Evolutionary conservation across 1,140 invertebrate species (phyloP), one percentile per base, ranked within the genome.

Genomic region (Wiebesia pumilae): DNA sequence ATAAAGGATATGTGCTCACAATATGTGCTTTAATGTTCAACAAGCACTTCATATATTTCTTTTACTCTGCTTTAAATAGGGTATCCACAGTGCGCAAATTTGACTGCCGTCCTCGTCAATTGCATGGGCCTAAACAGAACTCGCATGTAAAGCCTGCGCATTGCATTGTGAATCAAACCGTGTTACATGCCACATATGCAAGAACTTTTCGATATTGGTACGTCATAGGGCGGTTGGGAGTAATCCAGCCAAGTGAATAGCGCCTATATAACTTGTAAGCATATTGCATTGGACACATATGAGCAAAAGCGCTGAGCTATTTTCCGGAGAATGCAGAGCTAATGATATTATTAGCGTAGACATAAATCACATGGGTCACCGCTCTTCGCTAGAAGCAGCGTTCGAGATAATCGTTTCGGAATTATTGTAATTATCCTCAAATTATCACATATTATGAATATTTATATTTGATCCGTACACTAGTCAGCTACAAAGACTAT

Each of bases 161-260:
- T 6, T 54, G 79, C 62, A 40, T 43, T 33, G 54, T 81, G 80
- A 67, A 81, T 81, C 62, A 81, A 81, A 19, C 35, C 0, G 73
- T 14, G 7, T 24, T 62, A 27, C 24, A 24, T 27, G 24, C 58
- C 58, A 62, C 58, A 24, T 62, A 24, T 10, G 24, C 58, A 27
- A 7, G 3, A 71, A 35, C 33, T 16, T 35, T 71, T 71, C 9
- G 21, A 35, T 38, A 71, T 71, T 33, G 16, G 33, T 38, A 35
- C 7, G 16, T 69, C 30, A 12, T 69, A 24, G 58, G 14, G 58
- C 10, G 4, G 21, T 6, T 38, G 33, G 33, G 69, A 24, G 33
- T 10, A 16, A 7, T 33, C 30, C 3, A 7, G 30, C 16, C 33
- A 71, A 71, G 38, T 24, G 33, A 33, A 71, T 38, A 69, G 30